These are phyloP conservation scores for Hemiprocne comata DNA, from an alignment of 2,113 vertebrate species.

Conservation along the genomic window DNA sequence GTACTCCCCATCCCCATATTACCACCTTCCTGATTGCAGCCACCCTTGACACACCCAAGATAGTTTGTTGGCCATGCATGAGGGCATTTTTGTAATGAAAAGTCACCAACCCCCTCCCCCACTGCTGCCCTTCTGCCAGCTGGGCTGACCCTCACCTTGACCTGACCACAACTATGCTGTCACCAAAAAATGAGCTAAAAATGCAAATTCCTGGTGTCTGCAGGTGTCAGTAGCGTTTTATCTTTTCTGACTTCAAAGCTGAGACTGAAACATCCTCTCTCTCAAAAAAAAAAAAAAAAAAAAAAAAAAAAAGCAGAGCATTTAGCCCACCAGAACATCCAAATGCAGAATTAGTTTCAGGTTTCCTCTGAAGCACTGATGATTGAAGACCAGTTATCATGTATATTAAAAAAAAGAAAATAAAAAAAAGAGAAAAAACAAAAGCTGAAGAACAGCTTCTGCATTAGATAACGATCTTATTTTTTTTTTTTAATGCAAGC, in stretches of 20 bases:
- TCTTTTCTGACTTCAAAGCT: not conserved
- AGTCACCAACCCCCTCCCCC: not conserved
- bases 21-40: not conserved
- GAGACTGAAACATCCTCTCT: not conserved
- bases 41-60: not conserved
- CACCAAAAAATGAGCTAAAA: not conserved
- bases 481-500: not conserved
- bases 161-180: not conserved
- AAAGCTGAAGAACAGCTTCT: not conserved
- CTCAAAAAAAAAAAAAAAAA: too few species aligned
- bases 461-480: not conserved
- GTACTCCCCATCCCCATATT: not conserved
- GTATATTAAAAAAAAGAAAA: not conserved
- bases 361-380: not conserved
- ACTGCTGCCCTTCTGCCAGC: not conserved
- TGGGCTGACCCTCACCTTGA: not conserved
- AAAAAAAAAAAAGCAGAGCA: not conserved
- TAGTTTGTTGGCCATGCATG: rapidly evolving
- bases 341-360: not conserved
- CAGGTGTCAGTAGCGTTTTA: not conserved
- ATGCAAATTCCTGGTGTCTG: not conserved
- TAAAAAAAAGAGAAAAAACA: not conserved
- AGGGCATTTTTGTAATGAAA: not conserved
- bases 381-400: not conserved
- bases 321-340: not conserved